Percentiles rank a stretch among this genome's conserved stretches.
phyloP scores from a whole-genome alignment of 2,113 vertebrate genomes.

The Cariama cristata region DNA sequence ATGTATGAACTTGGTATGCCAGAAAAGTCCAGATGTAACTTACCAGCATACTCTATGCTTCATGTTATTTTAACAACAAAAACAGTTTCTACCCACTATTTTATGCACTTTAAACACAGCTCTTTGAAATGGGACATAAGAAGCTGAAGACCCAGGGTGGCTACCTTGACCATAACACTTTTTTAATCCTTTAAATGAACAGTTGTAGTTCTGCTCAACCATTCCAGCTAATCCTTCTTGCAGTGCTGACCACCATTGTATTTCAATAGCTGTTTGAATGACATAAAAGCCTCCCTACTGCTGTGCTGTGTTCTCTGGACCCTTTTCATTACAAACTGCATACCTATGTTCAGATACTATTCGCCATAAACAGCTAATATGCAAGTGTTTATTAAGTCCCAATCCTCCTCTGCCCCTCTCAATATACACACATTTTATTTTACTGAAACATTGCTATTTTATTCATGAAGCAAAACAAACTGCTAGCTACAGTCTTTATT shows the following conservation, averaged over 20 bases:
- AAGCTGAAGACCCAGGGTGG: neutral
- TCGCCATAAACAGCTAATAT: neutral
- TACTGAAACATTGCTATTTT: neutral
- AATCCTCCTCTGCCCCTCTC: neutral
- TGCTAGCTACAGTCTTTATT: neutral
- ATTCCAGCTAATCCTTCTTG: neutral
- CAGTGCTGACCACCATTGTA: neutral
- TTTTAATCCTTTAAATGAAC: neutral
- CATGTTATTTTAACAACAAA: neutral
- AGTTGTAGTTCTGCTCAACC: neutral
- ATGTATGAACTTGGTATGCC: neutral
- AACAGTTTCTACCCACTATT: neutral
- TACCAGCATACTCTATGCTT: neutral
- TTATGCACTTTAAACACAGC: neutral
- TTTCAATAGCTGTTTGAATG: neutral
- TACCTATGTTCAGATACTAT: neutral
- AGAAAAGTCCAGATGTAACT: neutral
- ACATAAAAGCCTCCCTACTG: neutral
- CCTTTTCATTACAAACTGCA: neutral
- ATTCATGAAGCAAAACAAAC: neutral
- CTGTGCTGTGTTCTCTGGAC: neutral
- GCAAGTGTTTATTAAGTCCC: neutral
- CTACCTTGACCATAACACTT: neutral
- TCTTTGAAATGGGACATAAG: neutral
- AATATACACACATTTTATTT: neutral